Conservation (phyloP, 2,888 invertebrate species). For the Lithophane leautieri region DNA sequence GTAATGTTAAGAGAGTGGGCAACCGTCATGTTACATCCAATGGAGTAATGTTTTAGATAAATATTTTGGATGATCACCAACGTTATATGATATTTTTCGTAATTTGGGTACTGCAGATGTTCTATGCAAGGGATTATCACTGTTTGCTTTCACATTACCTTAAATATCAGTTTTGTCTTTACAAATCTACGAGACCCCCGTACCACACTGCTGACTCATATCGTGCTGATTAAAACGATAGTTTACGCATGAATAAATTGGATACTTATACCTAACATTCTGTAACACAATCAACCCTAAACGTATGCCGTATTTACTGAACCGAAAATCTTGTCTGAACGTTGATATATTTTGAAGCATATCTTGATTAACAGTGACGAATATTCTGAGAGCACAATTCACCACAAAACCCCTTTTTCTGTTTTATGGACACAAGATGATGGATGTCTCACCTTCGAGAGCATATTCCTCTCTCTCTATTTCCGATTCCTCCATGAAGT, state of each 20-base stretch:
- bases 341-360: background rate
- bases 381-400: slow-evolving; percentile 36
- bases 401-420: background rate
- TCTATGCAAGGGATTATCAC: background rate
- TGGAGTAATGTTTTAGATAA: background rate
- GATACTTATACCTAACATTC: too few relatives aligned
- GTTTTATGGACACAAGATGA: slow-evolving; percentile 35
- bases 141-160: background rate
- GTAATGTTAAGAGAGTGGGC: too few relatives aligned
- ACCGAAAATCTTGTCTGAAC: background rate
- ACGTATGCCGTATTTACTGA: slow-evolving; percentile 23
- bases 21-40: background rate
- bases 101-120: too few relatives aligned
- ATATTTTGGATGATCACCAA: background rate
- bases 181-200: background rate
- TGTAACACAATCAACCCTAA: background rate
- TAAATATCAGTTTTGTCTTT: background rate
- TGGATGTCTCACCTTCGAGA: slow-evolving; percentile 35
- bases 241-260: slow-evolving; percentile 4
- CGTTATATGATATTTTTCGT: background rate
- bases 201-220: background rate
- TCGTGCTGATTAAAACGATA: slow-evolving; percentile 15
- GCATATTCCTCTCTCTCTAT: slow-evolving; percentile 51
- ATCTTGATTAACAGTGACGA: background rate
- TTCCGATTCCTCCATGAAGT: slow-evolving; percentile 47